phyloP scores from a whole-genome alignment of 1,140 invertebrate species.

The Rhagoletis pomonella region DNA sequence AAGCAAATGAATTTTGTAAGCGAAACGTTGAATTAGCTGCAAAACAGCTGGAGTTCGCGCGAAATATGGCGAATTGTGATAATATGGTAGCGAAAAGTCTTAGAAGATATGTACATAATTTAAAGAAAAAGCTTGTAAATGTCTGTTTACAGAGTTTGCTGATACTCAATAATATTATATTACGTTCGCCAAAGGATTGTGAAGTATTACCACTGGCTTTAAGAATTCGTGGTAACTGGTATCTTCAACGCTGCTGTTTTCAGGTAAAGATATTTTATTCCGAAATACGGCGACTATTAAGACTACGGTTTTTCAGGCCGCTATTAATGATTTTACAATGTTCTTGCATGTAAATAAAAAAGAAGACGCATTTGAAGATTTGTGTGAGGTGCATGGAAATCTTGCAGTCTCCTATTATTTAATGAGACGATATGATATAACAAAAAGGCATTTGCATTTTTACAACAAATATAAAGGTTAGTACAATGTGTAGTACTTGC shows the following conservation, averaged over 20 bases:
- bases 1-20: not conserved
- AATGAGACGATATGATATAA: slow-evolving; percentile 26
- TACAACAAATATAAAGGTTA: slow-evolving; percentile 51
- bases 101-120: not conserved
- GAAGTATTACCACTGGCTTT: not conserved
- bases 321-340: slow-evolving; percentile 50
- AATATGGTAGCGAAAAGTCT: not conserved
- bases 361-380: not conserved
- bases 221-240: slow-evolving; percentile 31
- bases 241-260: slow-evolving; percentile 3
- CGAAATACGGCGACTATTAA: not conserved
- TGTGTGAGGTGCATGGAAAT: slow-evolving; percentile 48
- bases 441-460: slow-evolving; percentile 3
- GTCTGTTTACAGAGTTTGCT: not conserved
- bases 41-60: not conserved
- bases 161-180: slow-evolving; percentile 42
- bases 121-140: not conserved
- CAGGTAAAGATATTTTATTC: slow-evolving; percentile 19
- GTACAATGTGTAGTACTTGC: not conserved
- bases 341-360: slow-evolving; percentile 20
- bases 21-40: not conserved
- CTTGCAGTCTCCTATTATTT: slow-evolving; percentile 45
- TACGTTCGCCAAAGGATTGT: slow-evolving; percentile 34
- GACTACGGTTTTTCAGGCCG: slow-evolving; percentile 4
- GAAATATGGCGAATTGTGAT: not conserved